A percentile compares a stretch with the other conserved stretches of the same genome.
Conservation (phyloP, 2,113 vertebrate genomes). For the Erpornis zantholeuca region DNA sequence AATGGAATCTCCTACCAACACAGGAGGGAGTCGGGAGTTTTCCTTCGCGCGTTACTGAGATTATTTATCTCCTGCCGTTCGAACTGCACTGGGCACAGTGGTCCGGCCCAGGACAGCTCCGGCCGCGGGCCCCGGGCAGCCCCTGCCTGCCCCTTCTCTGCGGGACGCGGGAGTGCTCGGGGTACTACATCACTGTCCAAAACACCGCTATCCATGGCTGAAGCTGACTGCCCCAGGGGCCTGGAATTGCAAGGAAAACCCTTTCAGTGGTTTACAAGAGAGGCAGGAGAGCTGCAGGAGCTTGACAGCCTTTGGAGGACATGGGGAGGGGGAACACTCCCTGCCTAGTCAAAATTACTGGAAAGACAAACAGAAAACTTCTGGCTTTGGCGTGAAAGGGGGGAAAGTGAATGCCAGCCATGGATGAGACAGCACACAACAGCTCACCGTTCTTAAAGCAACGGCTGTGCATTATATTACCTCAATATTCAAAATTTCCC, state of each 20-base stretch:
- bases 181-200: fast-evolving
- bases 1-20: too few species aligned
- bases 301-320: not conserved
- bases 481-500: not conserved
- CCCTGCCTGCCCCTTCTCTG: not conserved
- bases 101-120: not conserved
- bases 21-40: fast-evolving
- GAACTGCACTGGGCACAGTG: fast-evolving
- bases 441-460: not conserved
- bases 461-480: not conserved
- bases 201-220: fast-evolving
- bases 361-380: not conserved
- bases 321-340: not conserved
- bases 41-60: fast-evolving
- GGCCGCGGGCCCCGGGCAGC: not conserved
- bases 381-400: not conserved
- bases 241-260: not conserved
- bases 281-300: not conserved
- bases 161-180: too few species aligned
- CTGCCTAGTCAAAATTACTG: not conserved
- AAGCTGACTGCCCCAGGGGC: too few species aligned
- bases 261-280: not conserved
- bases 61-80: fast-evolving
- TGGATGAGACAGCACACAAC: not conserved
- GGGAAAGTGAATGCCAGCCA: not conserved